Evolutionary conservation across 2,113 vertebrate genomes (phyloP).

Genomic region (Notothenia coriiceps): DNA sequence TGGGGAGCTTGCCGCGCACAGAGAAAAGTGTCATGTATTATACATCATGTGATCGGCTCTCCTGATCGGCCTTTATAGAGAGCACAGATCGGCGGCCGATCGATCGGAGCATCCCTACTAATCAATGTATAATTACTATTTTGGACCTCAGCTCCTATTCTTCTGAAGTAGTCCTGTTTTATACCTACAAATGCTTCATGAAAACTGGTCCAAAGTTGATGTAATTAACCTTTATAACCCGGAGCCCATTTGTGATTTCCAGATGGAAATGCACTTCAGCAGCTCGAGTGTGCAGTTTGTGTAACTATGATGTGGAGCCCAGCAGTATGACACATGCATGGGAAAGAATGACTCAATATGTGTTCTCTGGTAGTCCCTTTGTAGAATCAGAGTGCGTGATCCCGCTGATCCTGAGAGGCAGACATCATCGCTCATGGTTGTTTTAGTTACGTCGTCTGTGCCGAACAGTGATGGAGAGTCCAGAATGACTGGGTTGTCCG

Average conservation of each 20-base stretch:
- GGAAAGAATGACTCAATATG: slow-evolving; percentile 18
- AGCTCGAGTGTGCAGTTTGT: not conserved
- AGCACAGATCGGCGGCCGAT: no score
- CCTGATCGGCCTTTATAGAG: no score
- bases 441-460: slow-evolving; percentile 49
- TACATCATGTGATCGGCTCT: no score
- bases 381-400: slow-evolving; percentile 17
- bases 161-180: not conserved
- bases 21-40: no score
- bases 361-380: slow-evolving; percentile 16
- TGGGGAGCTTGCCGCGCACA: no score
- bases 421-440: slow-evolving; percentile 46
- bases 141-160: not conserved
- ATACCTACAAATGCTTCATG: not conserved
- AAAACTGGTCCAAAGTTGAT: slow-evolving; percentile 3
- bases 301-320: not conserved
- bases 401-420: slow-evolving; percentile 25
- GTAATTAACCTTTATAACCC: slow-evolving; percentile 27
- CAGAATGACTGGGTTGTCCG: slow-evolving; percentile 39
- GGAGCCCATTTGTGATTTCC: not conserved
- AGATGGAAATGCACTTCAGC: not conserved
- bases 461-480: slow-evolving; percentile 42
- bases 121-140: not conserved
- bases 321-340: not conserved
- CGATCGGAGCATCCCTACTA: not conserved